phyloP scores from a whole-genome alignment of 2,797 vertebrate genomes.

The Scyliorhinus canicula region DNA sequence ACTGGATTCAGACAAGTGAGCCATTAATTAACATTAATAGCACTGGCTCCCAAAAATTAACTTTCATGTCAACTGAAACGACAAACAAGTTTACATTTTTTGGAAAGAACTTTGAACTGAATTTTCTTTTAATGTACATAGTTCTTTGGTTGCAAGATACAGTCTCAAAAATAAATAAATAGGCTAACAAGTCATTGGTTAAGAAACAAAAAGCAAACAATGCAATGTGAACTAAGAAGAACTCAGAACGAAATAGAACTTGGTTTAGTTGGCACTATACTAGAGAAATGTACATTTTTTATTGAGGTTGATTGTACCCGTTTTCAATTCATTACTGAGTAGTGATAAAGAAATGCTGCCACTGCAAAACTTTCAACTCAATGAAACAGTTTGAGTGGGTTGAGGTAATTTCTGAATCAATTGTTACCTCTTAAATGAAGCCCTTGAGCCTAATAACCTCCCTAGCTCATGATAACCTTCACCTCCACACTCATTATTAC shows the following conservation, averaged over 20 bases:
- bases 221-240: background rate
- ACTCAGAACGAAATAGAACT: background rate
- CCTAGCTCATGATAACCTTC: background rate
- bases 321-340: background rate
- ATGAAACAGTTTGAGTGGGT: background rate
- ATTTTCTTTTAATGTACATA: background rate
- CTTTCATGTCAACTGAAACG: background rate
- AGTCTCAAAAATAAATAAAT: background rate
- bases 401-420: background rate
- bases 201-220: background rate
- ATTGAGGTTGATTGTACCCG: background rate
- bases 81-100: background rate
- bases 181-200: background rate
- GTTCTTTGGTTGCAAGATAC: background rate
- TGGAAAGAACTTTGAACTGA: background rate
- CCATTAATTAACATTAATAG: background rate
- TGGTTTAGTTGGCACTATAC: background rate
- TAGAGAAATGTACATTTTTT: background rate
- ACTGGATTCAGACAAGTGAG: background rate
- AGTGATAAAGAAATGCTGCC: background rate
- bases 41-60: background rate
- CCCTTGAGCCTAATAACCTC: background rate
- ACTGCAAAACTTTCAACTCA: background rate
- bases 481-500: background rate
- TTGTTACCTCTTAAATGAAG: background rate